Percentiles rank a stretch among this genome's conserved stretches.
Conservation (phyloP, 2,888 invertebrate genomes). For the Torymus aiolomorphi region DNA sequence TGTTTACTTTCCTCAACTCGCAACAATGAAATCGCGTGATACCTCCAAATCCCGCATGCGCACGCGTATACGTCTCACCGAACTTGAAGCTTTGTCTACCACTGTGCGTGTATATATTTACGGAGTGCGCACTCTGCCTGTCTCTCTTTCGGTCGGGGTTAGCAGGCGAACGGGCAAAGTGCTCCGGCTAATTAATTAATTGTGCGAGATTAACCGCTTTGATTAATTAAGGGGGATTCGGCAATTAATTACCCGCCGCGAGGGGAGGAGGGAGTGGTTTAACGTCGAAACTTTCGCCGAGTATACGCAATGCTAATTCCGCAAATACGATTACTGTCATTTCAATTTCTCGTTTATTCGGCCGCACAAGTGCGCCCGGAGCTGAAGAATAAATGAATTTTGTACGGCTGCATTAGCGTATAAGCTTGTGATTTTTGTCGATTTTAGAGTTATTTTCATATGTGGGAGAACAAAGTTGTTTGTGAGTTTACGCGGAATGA, state of each 20-base stretch:
- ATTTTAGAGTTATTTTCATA: too few species aligned
- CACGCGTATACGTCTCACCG: too few species aligned
- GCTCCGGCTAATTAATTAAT: constrained; percentile 26
- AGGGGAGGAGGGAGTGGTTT: neutral
- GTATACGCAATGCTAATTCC: constrained; percentile 10
- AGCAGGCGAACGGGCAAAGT: too few species aligned
- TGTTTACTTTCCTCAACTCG: too few species aligned
- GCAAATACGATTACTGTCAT: constrained; percentile 35
- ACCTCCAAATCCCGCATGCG: too few species aligned
- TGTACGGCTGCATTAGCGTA: neutral
- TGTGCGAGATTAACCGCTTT: constrained; percentile 35
- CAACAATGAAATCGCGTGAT: too few species aligned
- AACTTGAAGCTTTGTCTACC: too few species aligned
- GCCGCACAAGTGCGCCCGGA: neutral
- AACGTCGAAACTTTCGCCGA: constrained; percentile 29
- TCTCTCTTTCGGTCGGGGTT: too few species aligned
- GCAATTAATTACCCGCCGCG: constrained; percentile 24
- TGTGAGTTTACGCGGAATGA: too few species aligned
- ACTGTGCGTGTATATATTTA: neutral
- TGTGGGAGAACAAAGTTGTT: too few species aligned
- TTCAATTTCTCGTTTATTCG: constrained; percentile 28
- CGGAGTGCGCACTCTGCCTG: neutral
- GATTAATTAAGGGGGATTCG: constrained; percentile 31
- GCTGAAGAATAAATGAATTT: constrained; percentile 5
- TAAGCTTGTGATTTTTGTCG: constrained; percentile 21